Base-by-base conservation (phyloP, 2,113 vertebrate species). In the Erpornis zantholeuca region DNA sequence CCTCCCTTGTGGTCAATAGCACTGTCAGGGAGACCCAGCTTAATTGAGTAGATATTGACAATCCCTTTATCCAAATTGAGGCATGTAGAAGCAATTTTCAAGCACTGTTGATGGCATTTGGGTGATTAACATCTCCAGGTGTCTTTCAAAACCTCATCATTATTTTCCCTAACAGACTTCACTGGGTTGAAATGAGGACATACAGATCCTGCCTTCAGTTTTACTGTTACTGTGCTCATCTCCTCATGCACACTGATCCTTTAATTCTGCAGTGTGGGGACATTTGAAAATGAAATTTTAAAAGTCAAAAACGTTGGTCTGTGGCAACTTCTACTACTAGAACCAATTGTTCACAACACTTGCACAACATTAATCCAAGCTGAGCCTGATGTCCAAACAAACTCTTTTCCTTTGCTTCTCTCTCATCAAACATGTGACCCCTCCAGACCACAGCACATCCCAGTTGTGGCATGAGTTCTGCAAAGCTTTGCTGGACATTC, bases 41-140 rank as follows among this genome's bases (percentile, higher is more conserved):
- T 92, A 93, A 92, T 44, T 86, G 82, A 88, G 50, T 66, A 81
- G 52, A 52, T 87, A 95, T 91, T 68, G 95, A 89, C 3, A 5
- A 64, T 54, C 49, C 47, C 63, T 82, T 87, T 92, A 75, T 86
- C 80, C 64, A 27, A 84, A 66, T 2, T 63, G 38, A 86, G 60
- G 17, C 42, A 75, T 14, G 15, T 36, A 44, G 56, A 93, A 92
- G 45, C 28, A 63, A 81, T 92, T 93, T n/a, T 61, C 42, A 70
- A 92, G 64, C 25, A 77, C 33, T 38, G 38, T 23, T 73, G 69
- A 81, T 75, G 44, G 28, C 19, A 71, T 72, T 70, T 77, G 54
- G 56, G 44, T 75, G 80, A 92, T 90, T 69, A 95, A 73, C 25
- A 57, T 76, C 73, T 90, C 77, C 22, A 31, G 11, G 40, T 75